These are phyloP conservation scores for Cygnus atratus DNA, from an alignment of 2,113 vertebrate genomes.

Conservation along the genomic window DNA sequence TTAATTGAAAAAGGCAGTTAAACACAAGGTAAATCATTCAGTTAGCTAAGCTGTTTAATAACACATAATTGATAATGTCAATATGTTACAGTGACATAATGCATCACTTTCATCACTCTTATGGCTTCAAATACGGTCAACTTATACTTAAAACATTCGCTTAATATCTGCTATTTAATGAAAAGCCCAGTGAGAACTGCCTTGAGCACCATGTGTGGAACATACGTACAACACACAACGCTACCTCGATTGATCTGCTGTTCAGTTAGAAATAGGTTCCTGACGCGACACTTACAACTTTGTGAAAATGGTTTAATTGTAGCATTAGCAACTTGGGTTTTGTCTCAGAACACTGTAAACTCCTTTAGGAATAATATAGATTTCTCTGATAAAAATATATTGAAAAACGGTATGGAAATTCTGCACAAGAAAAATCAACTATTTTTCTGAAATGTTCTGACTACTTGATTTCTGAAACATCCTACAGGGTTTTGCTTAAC, in stretches of 20 bases:
- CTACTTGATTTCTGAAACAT: background rate
- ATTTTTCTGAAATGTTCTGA: background rate
- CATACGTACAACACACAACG: background rate
- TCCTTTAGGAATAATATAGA: background rate
- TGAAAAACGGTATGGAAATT: background rate
- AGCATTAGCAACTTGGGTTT: background rate
- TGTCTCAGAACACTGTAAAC: background rate
- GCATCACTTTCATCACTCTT: slow-evolving; percentile 70
- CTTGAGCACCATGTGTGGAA: background rate
- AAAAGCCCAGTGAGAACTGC: background rate
- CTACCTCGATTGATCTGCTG: background rate
- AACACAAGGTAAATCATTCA: slow-evolving; percentile 76
- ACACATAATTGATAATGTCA: slow-evolving; percentile 74
- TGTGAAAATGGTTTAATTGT: background rate
- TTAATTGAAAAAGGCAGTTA: slow-evolving; percentile 79
- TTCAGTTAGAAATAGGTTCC: background rate
- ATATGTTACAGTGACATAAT: slow-evolving; percentile 59
- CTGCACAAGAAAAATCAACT: background rate
- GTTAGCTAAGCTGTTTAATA: slow-evolving; percentile 74
- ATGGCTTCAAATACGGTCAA: slow-evolving; percentile 25
- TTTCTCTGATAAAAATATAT: background rate
- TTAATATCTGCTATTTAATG: slow-evolving; percentile 43
- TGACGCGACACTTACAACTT: background rate
- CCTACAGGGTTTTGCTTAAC: background rate
- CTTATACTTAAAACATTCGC: slow-evolving; percentile 37